Percentiles rank a stretch among this genome's conserved stretches.
phyloP scores from a whole-genome alignment of 1,140 invertebrate genomes.

The Medauroidea extradentata region DNA sequence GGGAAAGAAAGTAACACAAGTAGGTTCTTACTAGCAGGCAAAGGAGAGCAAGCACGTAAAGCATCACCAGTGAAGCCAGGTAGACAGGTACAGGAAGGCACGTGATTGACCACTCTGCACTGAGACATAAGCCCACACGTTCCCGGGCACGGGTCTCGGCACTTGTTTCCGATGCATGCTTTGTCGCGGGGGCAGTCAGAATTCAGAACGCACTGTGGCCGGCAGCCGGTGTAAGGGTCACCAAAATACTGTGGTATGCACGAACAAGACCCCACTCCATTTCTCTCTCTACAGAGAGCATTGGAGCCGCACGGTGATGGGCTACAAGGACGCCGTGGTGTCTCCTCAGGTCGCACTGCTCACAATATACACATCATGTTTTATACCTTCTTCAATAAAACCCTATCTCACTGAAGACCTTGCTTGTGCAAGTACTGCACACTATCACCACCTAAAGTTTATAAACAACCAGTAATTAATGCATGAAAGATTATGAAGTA shows the following conservation, averaged over 20 bases:
- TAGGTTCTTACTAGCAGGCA: constrained; percentile 29
- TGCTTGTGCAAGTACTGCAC: no score
- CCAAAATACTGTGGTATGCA: constrained; percentile 38
- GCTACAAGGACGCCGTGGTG: constrained; percentile 26
- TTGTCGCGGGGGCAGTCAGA: constrained; percentile 39
- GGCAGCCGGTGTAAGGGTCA: constrained; percentile 33
- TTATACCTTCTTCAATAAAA: no score
- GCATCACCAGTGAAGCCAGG: constrained; percentile 36
- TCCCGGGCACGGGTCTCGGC: constrained; percentile 38
- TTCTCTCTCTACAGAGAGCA: constrained; percentile 33
- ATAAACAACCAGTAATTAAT: no score
- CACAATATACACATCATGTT: constrained; percentile 19
- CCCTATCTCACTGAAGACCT: no score
- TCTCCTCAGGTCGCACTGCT: constrained; percentile 10
- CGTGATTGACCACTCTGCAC: constrained; percentile 41
- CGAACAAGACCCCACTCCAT: constrained; percentile 36
- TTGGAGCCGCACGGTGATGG: constrained; percentile 40
- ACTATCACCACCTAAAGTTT: no score
- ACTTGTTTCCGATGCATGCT: constrained; percentile 40
- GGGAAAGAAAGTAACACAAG: neutral
- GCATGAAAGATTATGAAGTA: no score
- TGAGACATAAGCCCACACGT: constrained; percentile 39
- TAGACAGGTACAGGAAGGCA: constrained; percentile 37
- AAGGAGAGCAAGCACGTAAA: constrained; percentile 30
- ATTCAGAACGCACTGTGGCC: constrained; percentile 34